A percentile compares a stretch with the other conserved stretches of the same genome.
phyloP scores from a whole-genome alignment of 1,140 invertebrate species.

The Gerris buenoi region DNA sequence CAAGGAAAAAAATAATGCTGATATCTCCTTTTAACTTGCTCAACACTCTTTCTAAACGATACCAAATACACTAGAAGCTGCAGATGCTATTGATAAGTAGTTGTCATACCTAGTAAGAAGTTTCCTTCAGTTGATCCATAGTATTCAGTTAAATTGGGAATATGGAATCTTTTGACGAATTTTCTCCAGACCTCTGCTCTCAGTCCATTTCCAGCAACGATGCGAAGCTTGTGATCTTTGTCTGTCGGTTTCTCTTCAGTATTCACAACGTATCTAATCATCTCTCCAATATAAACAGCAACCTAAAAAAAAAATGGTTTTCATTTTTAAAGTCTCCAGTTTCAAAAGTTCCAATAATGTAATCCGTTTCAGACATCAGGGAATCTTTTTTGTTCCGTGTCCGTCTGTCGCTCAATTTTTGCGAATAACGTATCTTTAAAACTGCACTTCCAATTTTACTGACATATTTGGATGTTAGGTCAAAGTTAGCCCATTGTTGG shows the following conservation, averaged over 20 bases:
- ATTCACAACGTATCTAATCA: conserved; percentile 57
- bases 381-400: too few relatives aligned
- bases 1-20: too few relatives aligned
- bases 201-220: conserved; percentile 35
- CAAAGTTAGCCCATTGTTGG: too few relatives aligned
- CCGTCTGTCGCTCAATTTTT: too few relatives aligned
- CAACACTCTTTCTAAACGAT: too few relatives aligned
- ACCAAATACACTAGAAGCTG: too few relatives aligned
- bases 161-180: conserved; percentile 43
- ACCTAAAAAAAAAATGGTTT: conserved; percentile 33
- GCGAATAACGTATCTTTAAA: too few relatives aligned
- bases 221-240: conserved; percentile 28
- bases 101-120: conserved; percentile 43
- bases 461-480: too few relatives aligned
- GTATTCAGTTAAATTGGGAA: conserved; percentile 47
- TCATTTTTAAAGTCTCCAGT: neutral
- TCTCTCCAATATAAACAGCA: conserved; percentile 65
- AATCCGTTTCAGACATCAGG: too few relatives aligned
- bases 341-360: neutral
- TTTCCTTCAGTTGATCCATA: conserved; percentile 67
- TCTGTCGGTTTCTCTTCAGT: conserved; percentile 38
- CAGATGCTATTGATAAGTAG: too few relatives aligned
- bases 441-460: too few relatives aligned
- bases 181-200: conserved; percentile 31
- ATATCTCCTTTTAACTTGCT: too few relatives aligned